Evolutionary conservation across 2,888 invertebrate species (phyloP).

Genomic region (Cheilosia soror): DNA sequence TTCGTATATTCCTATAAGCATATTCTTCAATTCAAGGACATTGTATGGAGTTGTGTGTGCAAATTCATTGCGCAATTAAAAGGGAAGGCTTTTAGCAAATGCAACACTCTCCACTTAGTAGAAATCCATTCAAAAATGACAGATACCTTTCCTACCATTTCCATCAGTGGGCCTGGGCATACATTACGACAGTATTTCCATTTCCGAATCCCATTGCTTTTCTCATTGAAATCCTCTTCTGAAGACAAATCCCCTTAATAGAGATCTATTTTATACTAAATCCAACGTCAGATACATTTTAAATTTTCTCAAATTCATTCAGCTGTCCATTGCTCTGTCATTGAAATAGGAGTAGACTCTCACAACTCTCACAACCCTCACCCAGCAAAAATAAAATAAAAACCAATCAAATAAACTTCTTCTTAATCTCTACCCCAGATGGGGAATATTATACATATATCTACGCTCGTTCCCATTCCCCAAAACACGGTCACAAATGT

Average conservation of each 20-base stretch:
- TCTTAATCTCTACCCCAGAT: conserved; percentile 4
- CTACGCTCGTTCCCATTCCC: conserved; percentile 14
- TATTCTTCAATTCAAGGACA: not conserved
- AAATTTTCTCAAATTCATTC: conserved; percentile 18
- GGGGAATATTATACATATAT: not conserved
- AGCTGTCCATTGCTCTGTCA: not conserved
- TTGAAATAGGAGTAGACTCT: not conserved
- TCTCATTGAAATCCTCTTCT: not conserved
- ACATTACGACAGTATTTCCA: not conserved
- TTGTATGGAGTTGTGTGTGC: not conserved
- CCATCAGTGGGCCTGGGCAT: not conserved
- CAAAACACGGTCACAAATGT: conserved; percentile 29
- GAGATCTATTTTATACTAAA: conserved; percentile 23
- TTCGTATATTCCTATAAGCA: no score
- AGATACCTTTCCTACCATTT: not conserved
- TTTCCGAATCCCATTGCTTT: not conserved
- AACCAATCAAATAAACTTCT: conserved; percentile 39
- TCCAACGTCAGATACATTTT: conserved; percentile 30
- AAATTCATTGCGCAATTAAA: not conserved
- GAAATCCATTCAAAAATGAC: not conserved
- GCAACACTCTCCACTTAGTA: not conserved
- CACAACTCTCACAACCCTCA: not conserved
- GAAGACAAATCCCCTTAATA: not conserved
- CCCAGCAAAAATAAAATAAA: not conserved
- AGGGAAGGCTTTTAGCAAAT: not conserved